A percentile compares a stretch with the other conserved stretches of the same genome.
Conservation (phyloP, 1,140 invertebrate species). For the Diorhabda elongata region DNA sequence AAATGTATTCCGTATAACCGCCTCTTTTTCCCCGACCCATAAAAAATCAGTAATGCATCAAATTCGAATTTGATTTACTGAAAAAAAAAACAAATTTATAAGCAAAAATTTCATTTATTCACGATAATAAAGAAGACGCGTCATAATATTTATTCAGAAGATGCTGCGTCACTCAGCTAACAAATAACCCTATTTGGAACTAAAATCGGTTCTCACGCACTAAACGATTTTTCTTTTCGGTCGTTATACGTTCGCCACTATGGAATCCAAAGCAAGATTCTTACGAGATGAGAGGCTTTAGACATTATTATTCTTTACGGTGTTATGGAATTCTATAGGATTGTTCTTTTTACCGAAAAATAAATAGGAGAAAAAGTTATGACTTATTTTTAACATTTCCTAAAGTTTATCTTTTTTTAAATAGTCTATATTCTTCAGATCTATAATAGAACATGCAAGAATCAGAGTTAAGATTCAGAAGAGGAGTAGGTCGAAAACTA, state of each 20-base stretch:
- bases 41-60: neutral
- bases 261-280: neutral
- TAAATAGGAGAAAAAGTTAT: too few relatives aligned
- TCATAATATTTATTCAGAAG: conserved; percentile 3
- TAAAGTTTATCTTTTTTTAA: too few relatives aligned
- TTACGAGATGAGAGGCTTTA: neutral
- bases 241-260: neutral
- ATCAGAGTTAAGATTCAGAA: too few relatives aligned
- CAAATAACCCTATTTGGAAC: neutral
- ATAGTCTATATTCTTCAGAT: too few relatives aligned
- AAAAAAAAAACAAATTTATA: neutral
- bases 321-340: neutral
- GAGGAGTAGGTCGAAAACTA: too few relatives aligned
- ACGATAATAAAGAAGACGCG: neutral
- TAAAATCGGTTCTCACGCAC: neutral
- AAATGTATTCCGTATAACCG: neutral
- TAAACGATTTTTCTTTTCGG: neutral
- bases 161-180: neutral
- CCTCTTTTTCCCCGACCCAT: neutral
- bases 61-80: neutral
- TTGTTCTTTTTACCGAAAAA: too few relatives aligned
- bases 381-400: too few relatives aligned
- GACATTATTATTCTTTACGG: neutral
- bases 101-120: neutral
- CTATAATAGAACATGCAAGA: too few relatives aligned